phyloP scores from a whole-genome alignment of 2,888 invertebrate genomes.

The Zhuqinia jingwanae region DNA sequence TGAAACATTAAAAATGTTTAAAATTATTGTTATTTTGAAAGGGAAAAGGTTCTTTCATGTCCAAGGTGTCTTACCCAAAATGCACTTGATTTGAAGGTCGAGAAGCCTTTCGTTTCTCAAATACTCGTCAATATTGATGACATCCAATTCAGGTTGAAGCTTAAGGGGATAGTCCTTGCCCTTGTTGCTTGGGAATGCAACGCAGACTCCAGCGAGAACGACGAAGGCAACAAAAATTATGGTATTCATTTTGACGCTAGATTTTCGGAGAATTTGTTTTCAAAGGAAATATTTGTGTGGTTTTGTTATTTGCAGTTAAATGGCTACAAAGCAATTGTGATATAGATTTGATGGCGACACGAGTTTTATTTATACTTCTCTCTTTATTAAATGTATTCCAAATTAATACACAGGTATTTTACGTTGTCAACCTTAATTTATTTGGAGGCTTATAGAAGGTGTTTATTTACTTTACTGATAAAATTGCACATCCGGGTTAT shows the following conservation, averaged over 20 bases:
- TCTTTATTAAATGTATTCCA: no score
- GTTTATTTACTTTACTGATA: no score
- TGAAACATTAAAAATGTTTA: no score
- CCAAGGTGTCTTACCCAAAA: slow-evolving; percentile 63
- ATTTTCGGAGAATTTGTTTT: not conserved
- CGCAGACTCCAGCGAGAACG: not conserved
- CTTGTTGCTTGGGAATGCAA: not conserved
- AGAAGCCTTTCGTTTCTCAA: slow-evolving; percentile 68
- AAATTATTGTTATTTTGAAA: no score
- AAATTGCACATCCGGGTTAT: no score
- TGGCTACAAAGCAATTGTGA: no score
- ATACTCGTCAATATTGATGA: slow-evolving; percentile 68
- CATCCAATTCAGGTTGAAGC: slow-evolving; percentile 73
- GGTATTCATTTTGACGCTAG: slow-evolving; percentile 15
- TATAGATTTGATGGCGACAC: no score
- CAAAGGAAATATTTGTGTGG: no score
- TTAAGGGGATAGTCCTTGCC: slow-evolving; percentile 64
- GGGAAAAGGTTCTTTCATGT: no score
- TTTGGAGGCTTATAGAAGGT: no score
- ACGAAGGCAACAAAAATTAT: not conserved
- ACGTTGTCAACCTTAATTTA: not conserved
- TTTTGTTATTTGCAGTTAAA: no score
- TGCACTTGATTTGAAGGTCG: slow-evolving; percentile 67
- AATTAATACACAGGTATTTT: not conserved
- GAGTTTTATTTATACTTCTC: no score